Base-by-base conservation (phyloP, 2,113 vertebrate genomes). In the Eupsittula cactorum region DNA sequence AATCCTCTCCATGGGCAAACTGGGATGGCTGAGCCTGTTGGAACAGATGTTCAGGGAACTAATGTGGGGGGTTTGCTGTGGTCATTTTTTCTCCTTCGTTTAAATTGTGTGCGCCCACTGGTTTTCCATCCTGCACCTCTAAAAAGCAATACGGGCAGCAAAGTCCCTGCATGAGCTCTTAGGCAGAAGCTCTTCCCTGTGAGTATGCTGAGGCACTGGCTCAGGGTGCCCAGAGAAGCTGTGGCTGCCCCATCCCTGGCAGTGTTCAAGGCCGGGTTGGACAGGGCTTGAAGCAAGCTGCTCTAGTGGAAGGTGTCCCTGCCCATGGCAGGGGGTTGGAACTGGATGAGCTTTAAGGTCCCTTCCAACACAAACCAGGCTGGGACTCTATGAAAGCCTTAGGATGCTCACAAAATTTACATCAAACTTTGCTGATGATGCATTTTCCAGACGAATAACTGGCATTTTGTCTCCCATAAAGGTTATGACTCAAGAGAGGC, bases 361-460 rank as follows among this genome's bases (percentile, higher is more conserved):
- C 55, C 19, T 59, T 23, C 53, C 57, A 35, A 59, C 57, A 3
- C 33, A 35, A 16, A 35, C 57, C 57, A 59, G 33, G 9, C 21
- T 16, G 33, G 9, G 57, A 24, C 8, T n/a, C 57, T 35, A 35
- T 10, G 33, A 59, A 59, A 35, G 62, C 81, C 59, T 16, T 7
- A 17, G 50, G 75, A 71, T 1, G 0, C 55, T 16, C 7, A 1
- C 0, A 0, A 10, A 9, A 13, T 10, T 17, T 16, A 0, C 11
- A 27, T 3, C 2, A 4, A 25, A 55, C 33, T 78, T 28, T 35
- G 68, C 63, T 28, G 47, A 76, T 55, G 55, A 52, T 16, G 3
- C 1, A 2, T 13, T 7, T 37, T 3, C 50, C 89, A 49, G 65
- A 3, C 0, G 13, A 23, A 2, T 3, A 10, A 10, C 37, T 0